Evolutionary conservation across 37 sponge, comb jelly and placozoan genomes (phyloP), one percentile per base, ranked within the genome.

Genomic region (Oscarella lobularis): DNA sequence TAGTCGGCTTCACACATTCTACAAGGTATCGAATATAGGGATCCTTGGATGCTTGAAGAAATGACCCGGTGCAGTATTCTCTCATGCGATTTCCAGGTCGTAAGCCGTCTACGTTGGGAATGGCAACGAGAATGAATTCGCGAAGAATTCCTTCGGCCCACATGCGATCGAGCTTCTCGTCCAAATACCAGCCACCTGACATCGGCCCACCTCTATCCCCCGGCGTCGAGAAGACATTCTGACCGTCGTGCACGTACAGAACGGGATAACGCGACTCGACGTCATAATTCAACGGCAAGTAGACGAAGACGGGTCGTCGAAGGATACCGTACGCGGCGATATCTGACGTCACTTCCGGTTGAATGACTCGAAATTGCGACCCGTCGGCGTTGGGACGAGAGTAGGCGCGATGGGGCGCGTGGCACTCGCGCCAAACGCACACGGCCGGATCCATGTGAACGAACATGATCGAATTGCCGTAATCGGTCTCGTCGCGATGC

Each of bases 361-460:
- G 78, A n/a, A 41, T 78, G 41, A 79, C 75, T 39, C 77, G 80
- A 68, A 93, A 86, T 2, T 89, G 76, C 35, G 34, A 36, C 0
- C 85, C 87, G 39, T 77, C 48, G 0, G 78, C 33, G n/a, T 73
- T 32, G 1, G 78, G 80, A 1, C 90, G 75, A 38, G 76, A 66
- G 77, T 86, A 84, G 32, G 85, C 87, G 36, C 84, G 38, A 66
- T 79, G 80, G 0, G 82, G 87, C 2, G 2, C 2, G 38, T 40
- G 39, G 39, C 78, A 81, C 0, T 66, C 37, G 1, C 90, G 74
- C 30, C 83, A 29, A 2, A 83, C 87, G 66, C 86, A 84, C 0
- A 86, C 82, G 3, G 67, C 74, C 0, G 94, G 87, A 41, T 93
- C 94, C 87, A 86, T 93, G 84, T 93, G 87, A 0, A 93, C 89